phyloP scores from a whole-genome alignment of 1,140 invertebrate species.

The Drosophila chauvacae region DNA sequence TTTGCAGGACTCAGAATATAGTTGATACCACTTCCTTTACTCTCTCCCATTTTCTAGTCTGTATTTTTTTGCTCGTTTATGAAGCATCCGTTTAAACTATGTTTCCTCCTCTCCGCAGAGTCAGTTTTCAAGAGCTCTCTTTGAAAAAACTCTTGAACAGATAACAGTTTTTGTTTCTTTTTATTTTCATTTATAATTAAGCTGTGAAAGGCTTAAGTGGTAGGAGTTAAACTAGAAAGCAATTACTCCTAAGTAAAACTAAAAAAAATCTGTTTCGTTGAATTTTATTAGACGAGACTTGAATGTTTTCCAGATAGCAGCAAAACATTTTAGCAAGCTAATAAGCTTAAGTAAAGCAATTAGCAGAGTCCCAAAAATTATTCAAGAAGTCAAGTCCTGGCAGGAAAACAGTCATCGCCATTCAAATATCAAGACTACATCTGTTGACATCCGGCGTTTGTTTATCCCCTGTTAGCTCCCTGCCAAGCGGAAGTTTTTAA shows the following conservation, averaged over 20 bases:
- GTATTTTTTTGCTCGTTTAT: background rate
- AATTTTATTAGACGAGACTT: background rate
- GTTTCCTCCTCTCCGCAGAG: background rate
- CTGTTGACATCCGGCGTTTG: slow-evolving; percentile 30
- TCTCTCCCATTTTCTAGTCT: background rate
- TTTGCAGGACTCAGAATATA: slow-evolving; percentile 15
- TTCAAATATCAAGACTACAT: slow-evolving; percentile 6
- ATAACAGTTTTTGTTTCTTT: background rate
- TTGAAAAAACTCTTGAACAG: background rate
- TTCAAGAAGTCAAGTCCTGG: background rate
- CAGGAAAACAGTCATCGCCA: background rate
- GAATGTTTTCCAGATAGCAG: background rate
- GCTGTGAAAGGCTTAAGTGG: background rate
- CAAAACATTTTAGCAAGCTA: slow-evolving; percentile 3
- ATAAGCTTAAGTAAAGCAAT: slow-evolving; percentile 28
- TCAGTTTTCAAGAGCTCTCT: slow-evolving; percentile 1
- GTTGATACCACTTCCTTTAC: background rate
- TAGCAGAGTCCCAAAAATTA: slow-evolving; percentile 9
- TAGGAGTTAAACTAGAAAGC: background rate
- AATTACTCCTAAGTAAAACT: background rate
- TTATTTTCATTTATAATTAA: slow-evolving; percentile 8
- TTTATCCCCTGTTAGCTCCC: slow-evolving; percentile 6
- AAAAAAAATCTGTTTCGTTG: too few species aligned
- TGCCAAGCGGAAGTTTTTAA: slow-evolving; percentile 45
- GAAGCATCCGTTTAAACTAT: slow-evolving; percentile 17